Base-by-base conservation (phyloP, 2,888 invertebrate genomes). In the Trissolcus japonicus region DNA sequence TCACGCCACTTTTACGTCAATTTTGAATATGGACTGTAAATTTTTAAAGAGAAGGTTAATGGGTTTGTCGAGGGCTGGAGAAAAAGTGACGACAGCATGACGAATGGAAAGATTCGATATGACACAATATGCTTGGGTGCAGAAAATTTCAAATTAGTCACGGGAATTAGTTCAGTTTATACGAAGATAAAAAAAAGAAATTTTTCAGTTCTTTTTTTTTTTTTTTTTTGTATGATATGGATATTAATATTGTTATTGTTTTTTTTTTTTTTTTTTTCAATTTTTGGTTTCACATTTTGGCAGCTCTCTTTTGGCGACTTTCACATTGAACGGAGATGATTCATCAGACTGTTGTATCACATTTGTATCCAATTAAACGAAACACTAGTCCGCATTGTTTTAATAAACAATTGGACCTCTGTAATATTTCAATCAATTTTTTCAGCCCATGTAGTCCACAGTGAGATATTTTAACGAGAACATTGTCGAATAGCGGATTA, bases 381-480 rank as follows among this genome's bases (percentile, higher is more conserved):
- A 53, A 76, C 76, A 76, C 25, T 35, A 35, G 55, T 66, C 17
- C 1, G 46, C 66, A 66, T 62, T 66, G 71, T 61, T 76, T 72
- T 72, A 72, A 73, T 72, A 77, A 77, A 73, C 68, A 77, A 68
- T 77, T 68, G 77, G 59, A 73, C 29, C 21, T n/a, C n/a, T 60
- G 68, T 72, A 68, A 77, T 77, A 73, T 73, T 77, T 68, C 59
- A 73, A 73, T 77, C 67, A 77, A 72, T 71, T 78, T 78, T 74
- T 73, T 66, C 6, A 19, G 61, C 63, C 19, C 78, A 51, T 77
- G 77, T 77, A 68, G 43, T 78, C 67, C 73, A 66, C 68, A 57
- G 62, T 74, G 74, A 78, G 73, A 86, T 84, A 85, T 86, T 86
- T 87, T 85, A 86, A 86, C 86, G 83, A 83, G 83, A 84, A 82